A percentile compares a stretch with the other conserved stretches of the same genome.
These are phyloP conservation scores for Hydrozoanthus tunicans DNA, from an alignment of 64 coral and sea anemone species.

Conservation along the genomic window DNA sequence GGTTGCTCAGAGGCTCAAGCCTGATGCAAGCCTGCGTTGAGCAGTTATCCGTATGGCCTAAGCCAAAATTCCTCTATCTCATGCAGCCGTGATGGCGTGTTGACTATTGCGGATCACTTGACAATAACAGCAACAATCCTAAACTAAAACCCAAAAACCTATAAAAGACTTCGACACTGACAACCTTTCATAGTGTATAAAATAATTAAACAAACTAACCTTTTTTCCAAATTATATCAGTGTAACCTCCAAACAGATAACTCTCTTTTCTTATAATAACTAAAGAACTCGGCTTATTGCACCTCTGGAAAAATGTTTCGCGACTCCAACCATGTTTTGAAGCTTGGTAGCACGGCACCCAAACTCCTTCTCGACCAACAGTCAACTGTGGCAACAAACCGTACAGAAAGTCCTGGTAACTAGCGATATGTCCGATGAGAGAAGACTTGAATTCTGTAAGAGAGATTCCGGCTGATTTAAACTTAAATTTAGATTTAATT, in stretches of 20 bases:
- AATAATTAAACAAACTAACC: background rate
- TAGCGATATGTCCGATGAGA: background rate
- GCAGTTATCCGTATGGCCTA: too few relatives aligned
- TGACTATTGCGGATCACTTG: too few relatives aligned
- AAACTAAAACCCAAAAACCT: too few relatives aligned
- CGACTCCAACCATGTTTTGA: slow-evolving; percentile 31
- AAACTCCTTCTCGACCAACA: background rate
- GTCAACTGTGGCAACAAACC: background rate
- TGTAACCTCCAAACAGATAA: slow-evolving; percentile 31
- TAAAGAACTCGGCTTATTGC: background rate
- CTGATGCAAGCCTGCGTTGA: too few relatives aligned
- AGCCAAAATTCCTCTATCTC: too few relatives aligned
- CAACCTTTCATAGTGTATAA: background rate
- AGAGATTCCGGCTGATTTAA: background rate
- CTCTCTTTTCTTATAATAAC: slow-evolving; percentile 26
- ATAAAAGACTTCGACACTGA: too few relatives aligned
- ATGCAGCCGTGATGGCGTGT: too few relatives aligned
- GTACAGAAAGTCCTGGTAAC: slow-evolving; percentile 31
- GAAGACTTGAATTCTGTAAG: slow-evolving; percentile 31
- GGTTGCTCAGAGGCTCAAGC: too few relatives aligned
- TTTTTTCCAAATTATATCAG: slow-evolving; percentile 44
- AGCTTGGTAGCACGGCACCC: slow-evolving; percentile 49
- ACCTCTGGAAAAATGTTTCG: slow-evolving; percentile 7
- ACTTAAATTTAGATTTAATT: background rate
- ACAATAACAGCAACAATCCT: too few relatives aligned